Base-by-base conservation (phyloP, 64 coral and sea anemone species). In the Platygyra sinensis region DNA sequence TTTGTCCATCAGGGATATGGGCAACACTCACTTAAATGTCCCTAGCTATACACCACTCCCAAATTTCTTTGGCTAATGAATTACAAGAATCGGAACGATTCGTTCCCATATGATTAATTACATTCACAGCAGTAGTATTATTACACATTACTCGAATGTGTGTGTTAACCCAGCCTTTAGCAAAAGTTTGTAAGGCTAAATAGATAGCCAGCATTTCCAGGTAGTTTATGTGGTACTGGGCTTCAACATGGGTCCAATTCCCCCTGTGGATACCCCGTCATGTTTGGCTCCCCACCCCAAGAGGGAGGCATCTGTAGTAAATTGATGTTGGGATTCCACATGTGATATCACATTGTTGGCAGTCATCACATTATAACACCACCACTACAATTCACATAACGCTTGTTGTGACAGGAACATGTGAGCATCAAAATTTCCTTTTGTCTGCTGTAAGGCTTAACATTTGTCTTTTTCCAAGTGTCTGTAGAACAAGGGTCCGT, bases 91-190 rank as follows among this genome's bases (percentile, higher is more conserved):
- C 79, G 0, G 79, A 91, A 52, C 83, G 89, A 74, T 69, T 91
- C 27, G 89, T 91, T 50, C 88, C 88, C 78, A 90, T 90, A 52
- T 80, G 76, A 69, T 90, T 90, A 30, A 90, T 49, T 28, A 90
- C 50, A 71, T 81, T 90, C 15, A 91, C 79, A 30, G 89, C 71
- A 10, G 78, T 83, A 1, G 89, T 82, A 31, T 91, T 74, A 62
- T 91, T 32, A 82, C 67, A 46, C 89, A 82, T 83, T 20, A 91
- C 29, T 32, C 89, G 36, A 57, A 91, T 91, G 52, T 89, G 87
- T 79, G 54, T 89, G 51, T 32, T 62, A 22, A 14, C 31, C 30
- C 29, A 60, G 32, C 14, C 29, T 83, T 91, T 80, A 28, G 39
- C 89, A 83, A 83, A 84, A 0, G 78, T 83, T 74, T 91, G 77